Evolutionary conservation across 2,888 invertebrate species (phyloP).

Genomic region (Drosophila melanosoma): DNA sequence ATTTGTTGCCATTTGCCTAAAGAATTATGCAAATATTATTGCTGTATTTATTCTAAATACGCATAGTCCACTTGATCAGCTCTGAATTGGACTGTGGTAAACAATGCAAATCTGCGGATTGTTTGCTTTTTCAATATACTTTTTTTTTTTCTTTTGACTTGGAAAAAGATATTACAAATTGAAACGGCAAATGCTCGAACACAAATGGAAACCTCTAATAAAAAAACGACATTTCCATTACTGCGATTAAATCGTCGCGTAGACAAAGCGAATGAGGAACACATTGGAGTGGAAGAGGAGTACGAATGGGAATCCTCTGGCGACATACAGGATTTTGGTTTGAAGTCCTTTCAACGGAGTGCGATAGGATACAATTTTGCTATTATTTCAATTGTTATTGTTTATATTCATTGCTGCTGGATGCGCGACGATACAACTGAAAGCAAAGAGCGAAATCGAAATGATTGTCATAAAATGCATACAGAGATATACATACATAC

Average conservation of each 20-base stretch:
- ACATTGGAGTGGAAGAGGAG: neutral
- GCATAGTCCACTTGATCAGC: conserved; percentile 15
- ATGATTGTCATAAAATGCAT: conserved; percentile 61
- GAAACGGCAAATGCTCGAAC: conserved; percentile 68
- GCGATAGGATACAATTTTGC: conserved; percentile 59
- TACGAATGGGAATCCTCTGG: neutral
- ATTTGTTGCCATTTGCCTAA: neutral
- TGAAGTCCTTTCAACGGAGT: conserved; percentile 45
- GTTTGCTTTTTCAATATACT: conserved; percentile 26
- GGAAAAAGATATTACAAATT: conserved; percentile 69
- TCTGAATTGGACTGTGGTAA: conserved; percentile 7
- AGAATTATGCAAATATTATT: conserved; percentile 19
- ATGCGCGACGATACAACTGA: conserved; percentile 30
- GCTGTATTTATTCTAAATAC: neutral
- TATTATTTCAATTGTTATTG: conserved; percentile 80
- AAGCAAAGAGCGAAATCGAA: conserved; percentile 41
- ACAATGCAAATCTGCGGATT: conserved; percentile 47
- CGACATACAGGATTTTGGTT: conserved; percentile 30
- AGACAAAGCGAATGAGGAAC: conserved; percentile 17
- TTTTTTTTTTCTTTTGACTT: conserved; percentile 17
- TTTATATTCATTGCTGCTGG: conserved; percentile 70
- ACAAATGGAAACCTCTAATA: conserved; percentile 75
- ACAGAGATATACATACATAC: conserved; percentile 39
- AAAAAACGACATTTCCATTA: conserved; percentile 80
- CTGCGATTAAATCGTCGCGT: conserved; percentile 76